Conservation (phyloP, 2,797 vertebrate genomes). For the Linurgus olivaceus region DNA sequence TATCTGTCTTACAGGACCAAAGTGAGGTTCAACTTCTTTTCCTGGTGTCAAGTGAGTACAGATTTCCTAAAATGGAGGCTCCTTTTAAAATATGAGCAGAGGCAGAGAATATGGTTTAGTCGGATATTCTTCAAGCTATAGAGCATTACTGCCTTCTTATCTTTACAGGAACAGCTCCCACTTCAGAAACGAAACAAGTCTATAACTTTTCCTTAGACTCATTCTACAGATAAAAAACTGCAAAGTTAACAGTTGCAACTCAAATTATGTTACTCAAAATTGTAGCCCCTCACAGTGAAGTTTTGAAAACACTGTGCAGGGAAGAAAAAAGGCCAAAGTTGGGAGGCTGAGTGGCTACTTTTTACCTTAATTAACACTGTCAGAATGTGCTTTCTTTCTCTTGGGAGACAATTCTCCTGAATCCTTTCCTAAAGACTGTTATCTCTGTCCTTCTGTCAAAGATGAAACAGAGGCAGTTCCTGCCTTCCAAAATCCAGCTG, state of each 20-base stretch:
- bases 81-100: background rate
- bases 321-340: background rate
- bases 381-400: background rate
- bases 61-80: background rate
- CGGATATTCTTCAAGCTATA: background rate
- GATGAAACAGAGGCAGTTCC: background rate
- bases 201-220: background rate
- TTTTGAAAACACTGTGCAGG: accelerated
- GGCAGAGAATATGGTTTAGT: background rate
- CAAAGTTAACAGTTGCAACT: background rate
- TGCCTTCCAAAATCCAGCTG: background rate
- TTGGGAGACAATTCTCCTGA: background rate
- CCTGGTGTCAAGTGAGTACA: background rate
- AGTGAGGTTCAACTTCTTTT: background rate
- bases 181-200: background rate
- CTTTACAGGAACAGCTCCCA: background rate
- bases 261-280: background rate
- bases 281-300: background rate
- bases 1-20: background rate
- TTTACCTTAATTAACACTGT: background rate
- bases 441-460: background rate
- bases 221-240: background rate
- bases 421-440: background rate
- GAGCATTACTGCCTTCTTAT: background rate
- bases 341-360: background rate